These are phyloP conservation scores for Chaenocephalus aceratus DNA, from an alignment of 2,113 vertebrate species.

Conservation along the genomic window DNA sequence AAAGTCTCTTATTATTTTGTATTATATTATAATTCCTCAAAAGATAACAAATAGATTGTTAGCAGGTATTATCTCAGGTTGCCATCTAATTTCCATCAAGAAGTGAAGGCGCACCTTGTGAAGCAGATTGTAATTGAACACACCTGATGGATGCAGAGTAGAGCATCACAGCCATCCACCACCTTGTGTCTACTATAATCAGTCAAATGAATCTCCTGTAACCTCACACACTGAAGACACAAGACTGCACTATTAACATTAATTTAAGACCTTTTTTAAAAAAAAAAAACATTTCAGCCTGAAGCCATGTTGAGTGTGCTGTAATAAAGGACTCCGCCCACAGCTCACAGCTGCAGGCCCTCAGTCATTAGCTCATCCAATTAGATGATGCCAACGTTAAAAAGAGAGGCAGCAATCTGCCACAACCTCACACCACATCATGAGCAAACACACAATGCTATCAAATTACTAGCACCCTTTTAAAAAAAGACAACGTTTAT, in stretches of 20 bases:
- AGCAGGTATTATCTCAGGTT: too few species aligned
- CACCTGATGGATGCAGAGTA: not conserved
- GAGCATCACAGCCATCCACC: not conserved
- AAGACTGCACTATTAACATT: not conserved
- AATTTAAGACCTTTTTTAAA: not conserved
- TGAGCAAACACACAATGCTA: too few species aligned
- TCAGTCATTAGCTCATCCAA: constrained; percentile 8
- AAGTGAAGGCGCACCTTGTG: too few species aligned
- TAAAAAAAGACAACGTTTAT: not conserved
- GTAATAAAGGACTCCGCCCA: not conserved
- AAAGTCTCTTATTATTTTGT: too few species aligned
- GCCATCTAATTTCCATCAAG: too few species aligned
- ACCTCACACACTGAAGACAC: not conserved
- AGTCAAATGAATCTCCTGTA: too few species aligned
- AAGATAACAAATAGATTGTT: too few species aligned
- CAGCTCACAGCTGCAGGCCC: constrained; percentile 18
- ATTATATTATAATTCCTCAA: too few species aligned
- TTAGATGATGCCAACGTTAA: not conserved
- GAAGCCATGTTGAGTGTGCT: not conserved
- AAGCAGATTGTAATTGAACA: not conserved
- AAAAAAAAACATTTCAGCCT: not conserved
- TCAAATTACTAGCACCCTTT: not conserved
- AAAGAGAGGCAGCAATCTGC: not conserved
- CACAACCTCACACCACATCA: not conserved
- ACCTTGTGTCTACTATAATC: not conserved